Percentiles rank a stretch among this genome's conserved stretches.
Conservation (phyloP, 2,888 invertebrate genomes). For the Chydorus sphaericus region DNA sequence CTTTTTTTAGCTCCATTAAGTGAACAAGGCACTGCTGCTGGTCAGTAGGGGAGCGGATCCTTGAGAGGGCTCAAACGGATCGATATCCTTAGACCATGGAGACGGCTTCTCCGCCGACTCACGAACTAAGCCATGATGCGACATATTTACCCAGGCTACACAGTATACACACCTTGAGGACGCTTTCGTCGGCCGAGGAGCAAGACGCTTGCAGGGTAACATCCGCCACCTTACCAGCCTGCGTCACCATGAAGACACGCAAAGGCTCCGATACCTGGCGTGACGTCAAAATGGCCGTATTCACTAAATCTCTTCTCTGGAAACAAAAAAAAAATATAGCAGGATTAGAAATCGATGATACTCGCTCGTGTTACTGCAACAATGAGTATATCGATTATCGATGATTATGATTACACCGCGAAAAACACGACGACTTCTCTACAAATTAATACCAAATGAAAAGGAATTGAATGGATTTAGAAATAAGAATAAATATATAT, state of each 20-base stretch:
- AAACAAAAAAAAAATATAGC: constrained; percentile 27
- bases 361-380: background rate
- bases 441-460: too few relatives aligned
- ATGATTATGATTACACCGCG: too few relatives aligned
- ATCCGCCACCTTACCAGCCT: constrained; percentile 85
- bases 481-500: too few relatives aligned
- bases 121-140: background rate
- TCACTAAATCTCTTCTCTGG: constrained; percentile 87
- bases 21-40: too few relatives aligned
- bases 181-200: constrained; percentile 87
- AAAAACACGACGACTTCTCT: too few relatives aligned
- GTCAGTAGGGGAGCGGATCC: too few relatives aligned
- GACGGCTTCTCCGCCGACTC: too few relatives aligned
- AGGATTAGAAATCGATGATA: background rate
- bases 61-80: too few relatives aligned
- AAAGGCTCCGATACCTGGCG: constrained; percentile 86
- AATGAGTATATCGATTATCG: too few relatives aligned
- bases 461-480: too few relatives aligned
- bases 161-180: constrained; percentile 57
- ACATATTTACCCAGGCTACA: background rate
- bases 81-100: too few relatives aligned
- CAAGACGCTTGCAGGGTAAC: constrained; percentile 89
- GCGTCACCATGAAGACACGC: constrained; percentile 88
- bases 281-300: constrained; percentile 87
- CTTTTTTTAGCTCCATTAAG: too few relatives aligned